Percentiles rank a stretch among this genome's conserved stretches.
These are phyloP conservation scores for Labroides dimidiatus DNA, from an alignment of 2,797 vertebrate genomes.

Conservation along the genomic window DNA sequence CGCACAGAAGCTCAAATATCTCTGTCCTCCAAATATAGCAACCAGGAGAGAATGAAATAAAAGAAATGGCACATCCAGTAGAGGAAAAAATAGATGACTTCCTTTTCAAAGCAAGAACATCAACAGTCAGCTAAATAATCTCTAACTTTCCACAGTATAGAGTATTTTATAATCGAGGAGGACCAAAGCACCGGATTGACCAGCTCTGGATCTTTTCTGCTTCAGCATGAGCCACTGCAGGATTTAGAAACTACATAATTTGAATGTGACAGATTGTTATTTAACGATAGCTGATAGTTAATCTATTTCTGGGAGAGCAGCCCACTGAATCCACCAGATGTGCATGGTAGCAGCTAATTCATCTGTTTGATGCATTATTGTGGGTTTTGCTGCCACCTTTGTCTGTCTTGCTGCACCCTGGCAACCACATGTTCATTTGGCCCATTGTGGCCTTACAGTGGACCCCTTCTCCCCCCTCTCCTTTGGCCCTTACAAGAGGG, in stretches of 20 bases:
- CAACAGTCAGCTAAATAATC: slow-evolving; percentile 42
- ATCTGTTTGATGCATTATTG: slow-evolving; percentile 69
- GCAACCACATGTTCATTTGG: slow-evolving; percentile 62
- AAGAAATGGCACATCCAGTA: slow-evolving; percentile 29
- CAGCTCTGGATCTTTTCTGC: slow-evolving; percentile 22
- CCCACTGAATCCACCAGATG: slow-evolving; percentile 70
- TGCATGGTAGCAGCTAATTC: slow-evolving; percentile 61
- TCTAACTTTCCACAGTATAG: slow-evolving; percentile 22
- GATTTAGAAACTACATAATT: slow-evolving; percentile 55
- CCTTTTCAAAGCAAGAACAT: slow-evolving; percentile 30
- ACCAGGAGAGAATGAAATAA: slow-evolving; percentile 31
- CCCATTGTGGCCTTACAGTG: slow-evolving; percentile 50
- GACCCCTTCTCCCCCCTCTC: slow-evolving; percentile 45
- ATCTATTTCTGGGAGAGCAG: slow-evolving; percentile 72
- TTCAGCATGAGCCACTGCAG: slow-evolving; percentile 15
- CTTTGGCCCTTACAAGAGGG: slow-evolving; percentile 56
- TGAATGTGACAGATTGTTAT: slow-evolving; percentile 67
- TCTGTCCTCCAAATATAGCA: not conserved
- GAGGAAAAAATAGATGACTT: slow-evolving; percentile 35
- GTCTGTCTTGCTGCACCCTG: slow-evolving; percentile 61
- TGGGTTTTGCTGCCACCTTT: slow-evolving; percentile 62
- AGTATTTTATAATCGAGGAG: slow-evolving; percentile 32
- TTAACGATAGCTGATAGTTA: slow-evolving; percentile 67
- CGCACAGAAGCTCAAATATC: slow-evolving; percentile 49
- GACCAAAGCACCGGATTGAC: slow-evolving; percentile 21